These are phyloP conservation scores for Xyrauchen texanus DNA, from an alignment of 2,113 vertebrate genomes.

Conservation along the genomic window DNA sequence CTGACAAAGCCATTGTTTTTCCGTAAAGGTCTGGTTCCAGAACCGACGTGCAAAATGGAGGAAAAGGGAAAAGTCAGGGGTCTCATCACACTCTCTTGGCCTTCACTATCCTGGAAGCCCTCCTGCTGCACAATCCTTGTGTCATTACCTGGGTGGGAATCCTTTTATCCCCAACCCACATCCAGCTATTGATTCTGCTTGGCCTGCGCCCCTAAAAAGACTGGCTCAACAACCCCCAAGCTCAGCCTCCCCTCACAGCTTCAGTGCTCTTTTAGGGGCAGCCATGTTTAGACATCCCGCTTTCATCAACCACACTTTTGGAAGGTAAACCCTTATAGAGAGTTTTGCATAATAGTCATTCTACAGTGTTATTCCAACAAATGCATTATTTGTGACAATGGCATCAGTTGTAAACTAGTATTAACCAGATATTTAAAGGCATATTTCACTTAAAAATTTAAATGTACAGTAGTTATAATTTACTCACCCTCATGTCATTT, in stretches of 20 bases:
- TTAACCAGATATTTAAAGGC: too few relatives aligned
- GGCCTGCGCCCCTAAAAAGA: slow-evolving; percentile 78
- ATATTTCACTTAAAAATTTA: too few relatives aligned
- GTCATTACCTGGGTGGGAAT: slow-evolving; percentile 82
- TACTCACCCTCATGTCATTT: too few relatives aligned
- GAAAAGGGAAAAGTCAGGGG: slow-evolving; percentile 86
- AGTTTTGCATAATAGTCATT: not conserved
- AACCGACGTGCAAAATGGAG: slow-evolving; percentile 90
- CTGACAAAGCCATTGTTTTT: not conserved
- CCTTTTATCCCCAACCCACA: slow-evolving; percentile 78
- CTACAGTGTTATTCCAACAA: too few relatives aligned
- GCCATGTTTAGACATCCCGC: slow-evolving; percentile 83
- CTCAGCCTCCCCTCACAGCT: slow-evolving; percentile 75
- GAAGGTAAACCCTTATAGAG: slow-evolving; percentile 72
- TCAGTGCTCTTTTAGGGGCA: slow-evolving; percentile 81
- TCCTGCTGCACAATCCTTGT: slow-evolving; percentile 78
- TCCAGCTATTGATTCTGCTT: slow-evolving; percentile 80
- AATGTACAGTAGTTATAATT: too few relatives aligned
- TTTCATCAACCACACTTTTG: slow-evolving; percentile 81
- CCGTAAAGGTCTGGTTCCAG: slow-evolving; percentile 86
- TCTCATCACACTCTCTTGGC: slow-evolving; percentile 78
- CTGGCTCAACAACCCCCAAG: slow-evolving; percentile 74
- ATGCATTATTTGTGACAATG: not conserved
- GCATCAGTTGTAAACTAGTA: not conserved
- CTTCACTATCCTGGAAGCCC: slow-evolving; percentile 81